Percentiles rank a stretch among this genome's conserved stretches.
These are phyloP conservation scores for Dendroctonus ponderosae DNA, from an alignment of 1,140 invertebrate species.

Conservation along the genomic window DNA sequence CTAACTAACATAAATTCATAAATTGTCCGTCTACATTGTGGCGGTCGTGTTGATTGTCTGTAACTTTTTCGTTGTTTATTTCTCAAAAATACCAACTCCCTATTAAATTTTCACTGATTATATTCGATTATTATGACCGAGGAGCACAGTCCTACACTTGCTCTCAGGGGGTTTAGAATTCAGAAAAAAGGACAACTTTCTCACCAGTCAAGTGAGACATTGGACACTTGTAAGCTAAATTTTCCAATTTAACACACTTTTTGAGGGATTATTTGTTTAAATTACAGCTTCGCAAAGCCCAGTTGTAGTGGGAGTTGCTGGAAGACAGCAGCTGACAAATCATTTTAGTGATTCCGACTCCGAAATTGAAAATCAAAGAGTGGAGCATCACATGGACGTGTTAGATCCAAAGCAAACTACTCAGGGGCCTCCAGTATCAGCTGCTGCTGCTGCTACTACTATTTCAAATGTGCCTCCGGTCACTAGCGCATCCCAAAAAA, in stretches of 20 bases:
- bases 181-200: slow-evolving; percentile 44
- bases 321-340: slow-evolving; percentile 35
- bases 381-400: slow-evolving; percentile 4
- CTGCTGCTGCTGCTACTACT: not conserved
- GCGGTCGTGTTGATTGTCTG: no score
- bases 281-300: slow-evolving; percentile 25
- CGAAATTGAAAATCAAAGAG: slow-evolving; percentile 37
- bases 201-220: slow-evolving; percentile 28
- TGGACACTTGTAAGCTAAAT: slow-evolving; percentile 39
- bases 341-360: slow-evolving; percentile 46
- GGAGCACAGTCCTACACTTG: slow-evolving; percentile 37
- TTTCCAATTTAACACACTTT: not conserved
- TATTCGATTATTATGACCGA: slow-evolving; percentile 34
- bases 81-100: no score
- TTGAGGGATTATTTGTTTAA: slow-evolving; percentile 7
- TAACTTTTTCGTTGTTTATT: no score
- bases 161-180: slow-evolving; percentile 43
- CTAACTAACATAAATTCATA: no score
- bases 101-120: no score
- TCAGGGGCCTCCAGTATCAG: no score
- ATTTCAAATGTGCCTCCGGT: not conserved
- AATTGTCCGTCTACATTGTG: no score
- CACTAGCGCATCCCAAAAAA: slow-evolving; percentile 1
- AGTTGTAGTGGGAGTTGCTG: not conserved
- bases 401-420: no score